Conservation (phyloP, 2,888 invertebrate genomes). For the Drosophila subsilvestris region DNA sequence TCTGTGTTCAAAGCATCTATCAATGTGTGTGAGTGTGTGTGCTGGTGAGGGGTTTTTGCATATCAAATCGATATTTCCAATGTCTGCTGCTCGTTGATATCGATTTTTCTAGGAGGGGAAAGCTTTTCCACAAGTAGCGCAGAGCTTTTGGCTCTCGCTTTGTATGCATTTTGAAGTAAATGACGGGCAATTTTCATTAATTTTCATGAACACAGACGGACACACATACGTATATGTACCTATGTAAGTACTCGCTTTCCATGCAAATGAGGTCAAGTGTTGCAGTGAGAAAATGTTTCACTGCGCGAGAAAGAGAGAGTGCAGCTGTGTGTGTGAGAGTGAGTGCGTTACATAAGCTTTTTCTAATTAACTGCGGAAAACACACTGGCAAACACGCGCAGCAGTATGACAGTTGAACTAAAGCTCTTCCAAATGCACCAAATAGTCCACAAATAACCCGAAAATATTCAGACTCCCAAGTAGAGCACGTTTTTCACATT, state of each 20-base stretch:
- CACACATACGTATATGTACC: slow-evolving; percentile 11
- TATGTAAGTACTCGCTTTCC: slow-evolving; percentile 32
- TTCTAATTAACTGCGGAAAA: slow-evolving; percentile 47
- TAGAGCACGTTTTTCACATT: slow-evolving; percentile 59
- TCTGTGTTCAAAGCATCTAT: slow-evolving; percentile 50
- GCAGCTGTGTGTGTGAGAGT: slow-evolving; percentile 32
- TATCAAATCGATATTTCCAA: slow-evolving; percentile 76
- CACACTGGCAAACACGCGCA: slow-evolving; percentile 20
- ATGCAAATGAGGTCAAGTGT: slow-evolving; percentile 80
- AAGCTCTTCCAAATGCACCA: slow-evolving; percentile 11
- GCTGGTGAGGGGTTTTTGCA: slow-evolving; percentile 60
- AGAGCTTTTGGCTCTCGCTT: slow-evolving; percentile 57
- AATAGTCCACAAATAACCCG: background rate
- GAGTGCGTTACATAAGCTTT: slow-evolving; percentile 71
- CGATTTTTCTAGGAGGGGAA: slow-evolving; percentile 71
- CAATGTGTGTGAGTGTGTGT: slow-evolving; percentile 42
- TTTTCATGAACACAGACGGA: slow-evolving; percentile 47
- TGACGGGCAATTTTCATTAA: slow-evolving; percentile 44
- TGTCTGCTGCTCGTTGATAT: slow-evolving; percentile 63
- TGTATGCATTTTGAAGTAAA: slow-evolving; percentile 45
- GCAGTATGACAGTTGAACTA: slow-evolving; percentile 30
- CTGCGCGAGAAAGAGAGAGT: slow-evolving; percentile 26
- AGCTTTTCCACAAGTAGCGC: slow-evolving; percentile 55
- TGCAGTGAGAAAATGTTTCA: slow-evolving; percentile 64
- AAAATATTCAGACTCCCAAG: slow-evolving; percentile 45